Base-by-base conservation (phyloP, 2,888 invertebrate species). In the Galeopsomyia nigrocyanea region DNA sequence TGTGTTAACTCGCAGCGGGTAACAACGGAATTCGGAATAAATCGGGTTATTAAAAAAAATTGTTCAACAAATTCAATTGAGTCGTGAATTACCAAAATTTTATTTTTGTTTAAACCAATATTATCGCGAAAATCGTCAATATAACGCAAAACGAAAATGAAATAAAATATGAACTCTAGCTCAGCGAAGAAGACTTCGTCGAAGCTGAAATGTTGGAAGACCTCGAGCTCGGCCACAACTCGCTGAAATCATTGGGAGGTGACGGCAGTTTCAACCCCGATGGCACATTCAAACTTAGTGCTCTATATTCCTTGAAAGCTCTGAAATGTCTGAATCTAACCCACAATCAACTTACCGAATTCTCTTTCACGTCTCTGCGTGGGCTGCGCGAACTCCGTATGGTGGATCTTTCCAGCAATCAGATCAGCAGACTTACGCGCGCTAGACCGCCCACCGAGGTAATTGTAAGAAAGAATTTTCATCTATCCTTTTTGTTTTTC, bases 341-440 rank as follows among this genome's bases (percentile, higher is more conserved):
- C 0, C 91, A 92, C 82, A 95, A 95, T 83, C 88, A 89, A 51
- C 88, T 95, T 70, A 88, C 89, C 0, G 93, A 94, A 80, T 95
- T 95, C 87, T 94, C 94, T 0, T 89, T 95, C 81, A 91, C 92
- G 83, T 94, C 95, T 84, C 90, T 95, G 58, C 91, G 92, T 71
- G 94, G 94, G 0, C 86, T 95, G 72, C 90, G 90, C 77, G 89
- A 90, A 76, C 87, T 95, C n/a, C 90, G 90, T 61, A 89, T 91
- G 17, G 89, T 95, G 68, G 95, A 95, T 86, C 87, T 95, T 26
- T 94, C 94, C 2, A 89, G 91, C 82, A 95, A 95, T 84, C 90
- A 89, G 83, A 94, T 95, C 68, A 89, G 88, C 63, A 90, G 89
- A 58, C 78, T 86, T 21, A 78, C 79, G 57, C 81, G 82, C 39